Base-by-base conservation (phyloP, 2,888 invertebrate species). In the Leptinotarsa tumamoca region DNA sequence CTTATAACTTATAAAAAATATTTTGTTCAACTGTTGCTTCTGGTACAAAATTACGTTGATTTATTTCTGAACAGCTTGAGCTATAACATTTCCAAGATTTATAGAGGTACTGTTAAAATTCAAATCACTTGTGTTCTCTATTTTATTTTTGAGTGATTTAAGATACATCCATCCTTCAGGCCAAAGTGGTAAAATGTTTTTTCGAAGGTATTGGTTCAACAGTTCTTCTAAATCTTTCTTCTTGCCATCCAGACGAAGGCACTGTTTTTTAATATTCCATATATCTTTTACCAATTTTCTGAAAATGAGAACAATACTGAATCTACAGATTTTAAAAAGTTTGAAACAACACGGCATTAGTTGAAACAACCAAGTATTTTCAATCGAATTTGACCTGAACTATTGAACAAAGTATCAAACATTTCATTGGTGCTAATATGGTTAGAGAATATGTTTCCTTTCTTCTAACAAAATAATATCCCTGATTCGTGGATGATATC, bases 261-360 rank as follows among this genome's bases (percentile, higher is more conserved):
- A 61, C 17, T 27, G 23, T 61, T 61, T 61, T 61, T 61, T 61
- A 27, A 5, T 27, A 21, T 61, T 61, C 61, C 61, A 61, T 17
- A 61, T 61, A 23, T 61, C 17, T 27, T 15, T 21, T 15, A 61
- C 15, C 21, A 61, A 15, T 13, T 61, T 61, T 27, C 61, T 61
- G 61, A 61, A 61, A 61, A 61, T 21, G 13, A 61, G 23, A 61
- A 4, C 4, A 27, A 61, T 13, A 43, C 43, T 43, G 10, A 33
- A 33, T 10, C 33, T 33, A 33, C 33, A 7, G 10, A 33, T 33
- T 33, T 33, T 33, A 1, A 33, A 10, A 10, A 33, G 10, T 33
- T 33, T 33, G 33, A 33, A 33, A 33, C 33, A 33, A 33, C 33
- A 33, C 33, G 10, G 5, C 27, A 27, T 27, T 27, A 27, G 5